Percentiles rank a stretch among this genome's conserved stretches.
phyloP scores from a whole-genome alignment of 2,888 invertebrate species.

The Oscheius sp. region DNA sequence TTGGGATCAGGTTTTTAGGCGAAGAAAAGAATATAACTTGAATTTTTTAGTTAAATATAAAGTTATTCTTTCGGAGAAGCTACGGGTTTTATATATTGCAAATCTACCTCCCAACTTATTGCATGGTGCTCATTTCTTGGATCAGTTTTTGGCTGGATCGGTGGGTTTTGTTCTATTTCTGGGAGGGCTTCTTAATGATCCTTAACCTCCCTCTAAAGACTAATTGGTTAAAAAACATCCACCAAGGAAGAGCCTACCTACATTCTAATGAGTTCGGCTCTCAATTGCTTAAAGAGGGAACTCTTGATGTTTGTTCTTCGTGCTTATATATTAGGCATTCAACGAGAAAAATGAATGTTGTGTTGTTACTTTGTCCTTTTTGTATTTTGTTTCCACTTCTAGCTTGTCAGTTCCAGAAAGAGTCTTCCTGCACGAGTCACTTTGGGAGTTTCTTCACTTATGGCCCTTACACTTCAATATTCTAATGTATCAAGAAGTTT shows the following conservation, averaged over 20 bases:
- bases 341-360: too few species aligned
- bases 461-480: slow-evolving; percentile 69
- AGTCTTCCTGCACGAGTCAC: slow-evolving; percentile 62
- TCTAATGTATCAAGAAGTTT: slow-evolving; percentile 65
- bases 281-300: too few species aligned
- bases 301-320: too few species aligned
- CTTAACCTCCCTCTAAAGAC: too few species aligned
- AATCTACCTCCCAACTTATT: slow-evolving; percentile 70
- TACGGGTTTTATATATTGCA: slow-evolving; percentile 69
- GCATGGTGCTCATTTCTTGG: slow-evolving; percentile 70
- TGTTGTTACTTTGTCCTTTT: too few species aligned
- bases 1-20: slow-evolving; percentile 70
- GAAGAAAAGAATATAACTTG: neutral
- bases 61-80: slow-evolving; percentile 64
- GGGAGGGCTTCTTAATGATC: neutral
- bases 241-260: too few species aligned
- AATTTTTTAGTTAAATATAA: slow-evolving; percentile 64
- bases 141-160: slow-evolving; percentile 70
- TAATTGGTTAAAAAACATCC: too few species aligned
- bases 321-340: too few species aligned
- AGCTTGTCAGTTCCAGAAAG: slow-evolving; percentile 37
- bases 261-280: too few species aligned
- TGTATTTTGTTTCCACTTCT: neutral
- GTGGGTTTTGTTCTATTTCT: slow-evolving; percentile 12
- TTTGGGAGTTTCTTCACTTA: slow-evolving; percentile 67